These are phyloP conservation scores for Phyllopteryx taeniolatus DNA, from an alignment of 2,113 vertebrate genomes.

Conservation along the genomic window DNA sequence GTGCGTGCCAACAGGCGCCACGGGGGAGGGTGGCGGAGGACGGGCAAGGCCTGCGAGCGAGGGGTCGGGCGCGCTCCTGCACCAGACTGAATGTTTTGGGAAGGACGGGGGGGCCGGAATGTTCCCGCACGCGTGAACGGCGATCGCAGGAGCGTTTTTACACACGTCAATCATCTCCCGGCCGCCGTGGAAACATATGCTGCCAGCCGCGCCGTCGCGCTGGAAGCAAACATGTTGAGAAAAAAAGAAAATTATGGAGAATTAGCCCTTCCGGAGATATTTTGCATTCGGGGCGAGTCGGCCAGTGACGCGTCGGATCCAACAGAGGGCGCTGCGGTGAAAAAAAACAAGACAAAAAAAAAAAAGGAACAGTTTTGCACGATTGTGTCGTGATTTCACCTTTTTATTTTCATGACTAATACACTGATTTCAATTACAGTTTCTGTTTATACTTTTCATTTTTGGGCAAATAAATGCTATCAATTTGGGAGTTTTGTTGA, in stretches of 20 bases:
- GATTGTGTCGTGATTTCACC: no score
- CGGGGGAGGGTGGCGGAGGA: slow-evolving; percentile 33
- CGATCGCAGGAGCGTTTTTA: slow-evolving; percentile 69
- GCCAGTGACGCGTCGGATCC: background rate
- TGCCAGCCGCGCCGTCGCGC: slow-evolving; percentile 30
- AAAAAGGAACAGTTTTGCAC: background rate
- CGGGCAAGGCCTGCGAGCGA: slow-evolving; percentile 13
- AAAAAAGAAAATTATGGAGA: background rate
- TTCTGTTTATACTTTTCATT: no score
- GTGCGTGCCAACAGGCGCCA: slow-evolving; percentile 53
- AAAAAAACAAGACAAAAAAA: background rate
- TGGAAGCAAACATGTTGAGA: slow-evolving; percentile 16
- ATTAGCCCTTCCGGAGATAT: background rate
- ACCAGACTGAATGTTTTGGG: slow-evolving; percentile 65
- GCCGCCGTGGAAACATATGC: slow-evolving; percentile 49
- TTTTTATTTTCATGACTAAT: no score
- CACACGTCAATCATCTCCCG: slow-evolving; percentile 74
- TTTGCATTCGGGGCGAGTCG: background rate
- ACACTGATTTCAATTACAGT: no score
- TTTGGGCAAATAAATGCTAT: no score
- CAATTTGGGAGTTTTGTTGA: no score
- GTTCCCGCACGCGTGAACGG: slow-evolving; percentile 61
- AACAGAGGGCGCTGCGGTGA: background rate
- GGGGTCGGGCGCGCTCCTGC: slow-evolving; percentile 64
- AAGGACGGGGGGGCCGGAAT: slow-evolving; percentile 46